Conservation (phyloP, 2,113 vertebrate genomes). For the Lycaon pictus region DNA sequence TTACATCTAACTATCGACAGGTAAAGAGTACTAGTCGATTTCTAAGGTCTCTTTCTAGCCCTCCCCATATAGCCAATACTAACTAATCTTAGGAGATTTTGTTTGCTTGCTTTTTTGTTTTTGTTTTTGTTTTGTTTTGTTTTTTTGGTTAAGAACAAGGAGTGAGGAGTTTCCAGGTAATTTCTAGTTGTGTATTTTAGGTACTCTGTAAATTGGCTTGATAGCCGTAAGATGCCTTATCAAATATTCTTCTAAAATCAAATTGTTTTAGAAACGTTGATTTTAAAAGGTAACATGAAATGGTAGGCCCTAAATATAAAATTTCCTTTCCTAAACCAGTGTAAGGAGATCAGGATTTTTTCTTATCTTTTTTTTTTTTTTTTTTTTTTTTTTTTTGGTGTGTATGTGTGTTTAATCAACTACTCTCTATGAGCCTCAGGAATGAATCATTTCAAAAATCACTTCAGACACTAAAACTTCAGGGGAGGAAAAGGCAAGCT, state of each 20-base stretch:
- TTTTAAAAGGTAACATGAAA: neutral
- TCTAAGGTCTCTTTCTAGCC: neutral
- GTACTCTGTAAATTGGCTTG: neutral
- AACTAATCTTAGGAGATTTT: neutral
- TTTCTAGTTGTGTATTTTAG: neutral
- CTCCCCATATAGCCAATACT: neutral
- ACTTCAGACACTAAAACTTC: neutral
- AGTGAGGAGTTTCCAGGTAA: neutral
- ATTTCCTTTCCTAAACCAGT: conserved; percentile 18
- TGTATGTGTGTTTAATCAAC: neutral
- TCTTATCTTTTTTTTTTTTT: neutral
- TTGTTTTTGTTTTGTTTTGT: neutral
- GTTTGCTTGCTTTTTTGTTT: neutral
- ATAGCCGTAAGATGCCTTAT: neutral
- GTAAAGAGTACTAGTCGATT: conserved; percentile 73
- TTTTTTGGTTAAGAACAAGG: neutral
- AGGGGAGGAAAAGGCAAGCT: neutral
- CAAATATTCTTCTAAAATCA: conserved; percentile 21
- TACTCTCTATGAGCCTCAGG: neutral
- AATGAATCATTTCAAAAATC: conserved; percentile 3
- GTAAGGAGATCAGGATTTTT: neutral
- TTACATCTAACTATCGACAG: conserved; percentile 93
- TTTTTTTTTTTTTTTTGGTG: neutral
- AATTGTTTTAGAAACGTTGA: neutral
- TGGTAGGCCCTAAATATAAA: neutral